Conservation (phyloP, 2,797 vertebrate genomes). For the Tokudaia muenninki region DNA sequence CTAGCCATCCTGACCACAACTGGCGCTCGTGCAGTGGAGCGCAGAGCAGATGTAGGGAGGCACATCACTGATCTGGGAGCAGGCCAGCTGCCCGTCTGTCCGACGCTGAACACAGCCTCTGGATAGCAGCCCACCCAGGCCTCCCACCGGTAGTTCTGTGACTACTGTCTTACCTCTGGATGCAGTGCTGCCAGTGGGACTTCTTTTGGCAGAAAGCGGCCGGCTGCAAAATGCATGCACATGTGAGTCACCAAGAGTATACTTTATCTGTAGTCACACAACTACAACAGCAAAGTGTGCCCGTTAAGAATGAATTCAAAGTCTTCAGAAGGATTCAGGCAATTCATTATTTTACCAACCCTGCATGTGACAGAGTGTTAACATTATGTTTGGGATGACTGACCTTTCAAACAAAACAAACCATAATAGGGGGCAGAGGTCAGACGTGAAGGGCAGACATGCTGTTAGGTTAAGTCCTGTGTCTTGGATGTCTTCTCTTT, state of each 20-base stretch:
- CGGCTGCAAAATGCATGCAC: conserved; percentile 90
- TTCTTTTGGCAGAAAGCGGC: conserved; percentile 95
- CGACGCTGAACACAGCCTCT: background rate
- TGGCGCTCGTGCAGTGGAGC: no score
- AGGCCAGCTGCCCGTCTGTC: background rate
- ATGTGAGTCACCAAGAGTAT: conserved; percentile 24
- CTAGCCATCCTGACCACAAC: background rate
- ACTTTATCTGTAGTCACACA: background rate
- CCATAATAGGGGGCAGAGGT: background rate
- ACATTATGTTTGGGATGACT: background rate
- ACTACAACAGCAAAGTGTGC: background rate
- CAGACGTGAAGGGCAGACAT: background rate
- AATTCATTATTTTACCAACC: background rate
- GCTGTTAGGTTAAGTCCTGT: background rate
- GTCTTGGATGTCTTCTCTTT: background rate
- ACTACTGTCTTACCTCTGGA: conserved; percentile 92
- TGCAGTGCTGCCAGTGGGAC: conserved; percentile 94
- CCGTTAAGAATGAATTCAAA: background rate
- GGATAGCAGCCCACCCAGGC: background rate
- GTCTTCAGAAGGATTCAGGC: background rate
- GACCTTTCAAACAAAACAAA: background rate
- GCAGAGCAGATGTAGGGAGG: fast-evolving
- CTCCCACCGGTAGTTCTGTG: background rate
- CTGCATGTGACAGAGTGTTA: background rate
- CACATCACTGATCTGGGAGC: background rate